Evolutionary conservation across 2,888 invertebrate genomes (phyloP).

Genomic region (Cataglyphis rosenhaueri): DNA sequence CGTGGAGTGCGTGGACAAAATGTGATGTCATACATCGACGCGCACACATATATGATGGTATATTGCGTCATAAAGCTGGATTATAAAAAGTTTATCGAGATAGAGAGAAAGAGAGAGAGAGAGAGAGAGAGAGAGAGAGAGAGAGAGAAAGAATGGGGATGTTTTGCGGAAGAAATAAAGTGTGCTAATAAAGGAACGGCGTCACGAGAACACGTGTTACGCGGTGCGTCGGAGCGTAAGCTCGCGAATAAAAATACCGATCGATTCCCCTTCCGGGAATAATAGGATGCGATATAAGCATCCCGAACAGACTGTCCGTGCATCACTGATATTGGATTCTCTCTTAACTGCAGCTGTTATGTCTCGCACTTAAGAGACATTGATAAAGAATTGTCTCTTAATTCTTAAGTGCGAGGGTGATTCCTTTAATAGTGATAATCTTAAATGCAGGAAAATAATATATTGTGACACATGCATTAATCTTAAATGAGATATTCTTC

Average conservation of each 20-base stretch:
- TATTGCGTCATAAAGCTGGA: slow-evolving; percentile 45
- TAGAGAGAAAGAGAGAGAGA: background rate
- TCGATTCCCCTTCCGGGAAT: slow-evolving; percentile 39
- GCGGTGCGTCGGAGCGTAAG: slow-evolving; percentile 28
- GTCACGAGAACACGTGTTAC: slow-evolving; percentile 40
- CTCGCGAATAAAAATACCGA: slow-evolving; percentile 44
- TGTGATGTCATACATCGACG: slow-evolving; percentile 21
- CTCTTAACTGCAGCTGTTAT: slow-evolving; percentile 8
- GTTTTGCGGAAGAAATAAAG: slow-evolving; percentile 45
- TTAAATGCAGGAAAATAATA: background rate
- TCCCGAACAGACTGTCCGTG: slow-evolving; percentile 11
- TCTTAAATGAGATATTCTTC: background rate
- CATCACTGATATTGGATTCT: slow-evolving; percentile 31
- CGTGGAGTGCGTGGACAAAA: background rate
- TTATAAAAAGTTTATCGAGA: slow-evolving; percentile 24
- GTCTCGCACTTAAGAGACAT: slow-evolving; percentile 13
- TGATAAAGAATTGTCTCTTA: slow-evolving; percentile 14
- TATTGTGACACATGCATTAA: background rate
- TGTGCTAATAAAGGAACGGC: slow-evolving; percentile 40
- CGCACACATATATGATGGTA: background rate
- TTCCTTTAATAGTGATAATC: slow-evolving; percentile 15
- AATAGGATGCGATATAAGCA: slow-evolving; percentile 7
- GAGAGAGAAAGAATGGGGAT: background rate
- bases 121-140: background rate
- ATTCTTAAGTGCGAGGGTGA: background rate